Evolutionary conservation across 2,888 invertebrate genomes (phyloP).

Genomic region (Drosophila hamatofila): DNA sequence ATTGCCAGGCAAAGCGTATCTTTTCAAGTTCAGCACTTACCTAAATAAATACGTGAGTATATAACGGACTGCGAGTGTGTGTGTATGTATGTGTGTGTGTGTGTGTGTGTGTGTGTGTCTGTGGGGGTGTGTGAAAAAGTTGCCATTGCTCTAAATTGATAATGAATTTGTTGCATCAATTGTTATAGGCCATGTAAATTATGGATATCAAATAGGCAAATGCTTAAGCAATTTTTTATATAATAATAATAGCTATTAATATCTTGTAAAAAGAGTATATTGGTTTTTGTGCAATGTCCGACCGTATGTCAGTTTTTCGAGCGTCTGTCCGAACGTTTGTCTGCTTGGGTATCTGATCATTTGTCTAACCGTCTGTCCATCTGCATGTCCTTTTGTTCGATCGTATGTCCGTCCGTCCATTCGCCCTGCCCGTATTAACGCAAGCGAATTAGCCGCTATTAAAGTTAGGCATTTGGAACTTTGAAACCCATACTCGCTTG

Average conservation of each 20-base stretch:
- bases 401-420: too few species aligned
- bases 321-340: too few species aligned
- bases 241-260: not conserved
- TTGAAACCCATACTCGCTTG: too few species aligned
- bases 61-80: constrained; percentile 16
- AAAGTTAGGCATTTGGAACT: too few species aligned
- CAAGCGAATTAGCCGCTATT: too few species aligned
- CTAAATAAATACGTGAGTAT: constrained; percentile 48
- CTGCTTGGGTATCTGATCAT: too few species aligned
- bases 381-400: too few species aligned
- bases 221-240: not conserved
- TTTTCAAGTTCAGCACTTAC: constrained; percentile 60
- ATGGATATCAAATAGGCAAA: not conserved
- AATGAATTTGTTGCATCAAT: constrained; percentile 12
- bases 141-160: constrained; percentile 29
- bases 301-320: not conserved
- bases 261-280: not conserved
- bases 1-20: constrained; percentile 61
- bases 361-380: not conserved
- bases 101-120: constrained; percentile 12
- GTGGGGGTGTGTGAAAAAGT: constrained; percentile 12
- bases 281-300: not conserved
- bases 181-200: not conserved
- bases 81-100: constrained; percentile 8
- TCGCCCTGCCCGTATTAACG: too few species aligned